Conservation (phyloP, 1,140 invertebrate species). For the Argopecten irradians region DNA sequence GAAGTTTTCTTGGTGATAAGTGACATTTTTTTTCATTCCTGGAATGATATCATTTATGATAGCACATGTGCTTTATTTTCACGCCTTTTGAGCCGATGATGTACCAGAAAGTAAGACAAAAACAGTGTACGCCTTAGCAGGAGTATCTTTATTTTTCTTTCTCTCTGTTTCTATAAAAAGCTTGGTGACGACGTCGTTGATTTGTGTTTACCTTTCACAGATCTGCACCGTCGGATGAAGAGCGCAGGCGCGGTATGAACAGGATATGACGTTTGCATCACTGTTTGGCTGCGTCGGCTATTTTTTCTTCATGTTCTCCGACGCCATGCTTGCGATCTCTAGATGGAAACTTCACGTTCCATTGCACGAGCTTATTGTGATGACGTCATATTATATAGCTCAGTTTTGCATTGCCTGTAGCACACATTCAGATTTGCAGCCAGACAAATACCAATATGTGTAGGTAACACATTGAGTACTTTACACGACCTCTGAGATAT, state of each 20-base stretch:
- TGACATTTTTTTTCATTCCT: constrained; percentile 50
- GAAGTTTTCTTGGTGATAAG: constrained; percentile 52
- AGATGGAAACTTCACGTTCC: constrained; percentile 54
- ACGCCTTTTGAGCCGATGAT: constrained; percentile 40
- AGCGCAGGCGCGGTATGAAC: constrained; percentile 40
- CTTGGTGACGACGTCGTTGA: constrained; percentile 42
- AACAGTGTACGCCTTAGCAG: constrained; percentile 34
- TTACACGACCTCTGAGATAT: too few species aligned
- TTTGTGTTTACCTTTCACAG: constrained; percentile 45
- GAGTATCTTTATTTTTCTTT: constrained; percentile 39
- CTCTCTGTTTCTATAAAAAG: constrained; percentile 41
- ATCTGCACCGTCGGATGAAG: constrained; percentile 51
- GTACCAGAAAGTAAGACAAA: constrained; percentile 24
- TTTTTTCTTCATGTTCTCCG: constrained; percentile 51
- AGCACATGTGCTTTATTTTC: constrained; percentile 54
- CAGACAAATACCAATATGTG: too few species aligned
- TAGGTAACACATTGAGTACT: too few species aligned
- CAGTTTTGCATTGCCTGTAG: constrained; percentile 51
- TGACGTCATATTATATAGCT: constrained; percentile 53
- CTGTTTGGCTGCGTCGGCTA: constrained; percentile 41
- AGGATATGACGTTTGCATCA: constrained; percentile 31
- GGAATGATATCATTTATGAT: constrained; percentile 55
- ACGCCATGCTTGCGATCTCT: constrained; percentile 53
- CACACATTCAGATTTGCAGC: background rate
- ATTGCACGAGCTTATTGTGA: constrained; percentile 44